These are phyloP conservation scores for Phymorhynchus buccinoides DNA, from an alignment of 1,140 invertebrate genomes.

Conservation along the genomic window DNA sequence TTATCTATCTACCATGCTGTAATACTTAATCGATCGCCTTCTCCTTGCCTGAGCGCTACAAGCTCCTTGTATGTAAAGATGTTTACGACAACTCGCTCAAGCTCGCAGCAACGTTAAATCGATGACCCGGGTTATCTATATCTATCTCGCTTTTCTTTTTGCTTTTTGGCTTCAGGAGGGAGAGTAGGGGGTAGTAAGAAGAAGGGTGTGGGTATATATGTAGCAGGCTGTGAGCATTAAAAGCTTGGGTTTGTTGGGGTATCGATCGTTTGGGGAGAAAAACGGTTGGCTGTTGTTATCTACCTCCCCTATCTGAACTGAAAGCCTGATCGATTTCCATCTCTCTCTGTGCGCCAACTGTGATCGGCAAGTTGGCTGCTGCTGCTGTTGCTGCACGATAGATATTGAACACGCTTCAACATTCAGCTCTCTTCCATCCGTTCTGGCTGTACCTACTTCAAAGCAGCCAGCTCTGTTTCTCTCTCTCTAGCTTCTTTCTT, in stretches of 20 bases:
- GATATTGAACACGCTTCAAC: conserved; percentile 22
- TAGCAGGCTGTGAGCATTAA: not conserved
- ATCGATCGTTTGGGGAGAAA: not conserved
- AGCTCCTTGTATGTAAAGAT: conserved; percentile 5
- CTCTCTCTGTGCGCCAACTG: conserved; percentile 11
- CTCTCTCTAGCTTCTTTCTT: not conserved
- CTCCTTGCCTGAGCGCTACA: not conserved
- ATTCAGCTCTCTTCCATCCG: conserved; percentile 2
- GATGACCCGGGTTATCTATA: not conserved
- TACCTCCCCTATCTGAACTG: conserved; percentile 18
- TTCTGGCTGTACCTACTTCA: not conserved
- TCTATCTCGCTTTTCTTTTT: not conserved
- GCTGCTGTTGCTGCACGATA: not conserved
- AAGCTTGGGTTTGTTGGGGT: not conserved
- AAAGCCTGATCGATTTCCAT: conserved; percentile 23
- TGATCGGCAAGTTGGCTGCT: conserved; percentile 7
- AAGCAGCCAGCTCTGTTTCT: not conserved
- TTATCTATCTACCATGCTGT: not conserved
- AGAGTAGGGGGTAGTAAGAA: not conserved
- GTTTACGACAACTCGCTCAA: not conserved
- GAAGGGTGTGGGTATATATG: not conserved
- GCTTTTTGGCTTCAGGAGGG: not conserved
- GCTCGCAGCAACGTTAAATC: not conserved
- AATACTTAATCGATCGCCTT: not conserved
- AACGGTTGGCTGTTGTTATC: not conserved